A percentile compares a stretch with the other conserved stretches of the same genome.
These are phyloP conservation scores for Falco punctatus DNA, from an alignment of 2,113 vertebrate species.

Conservation along the genomic window DNA sequence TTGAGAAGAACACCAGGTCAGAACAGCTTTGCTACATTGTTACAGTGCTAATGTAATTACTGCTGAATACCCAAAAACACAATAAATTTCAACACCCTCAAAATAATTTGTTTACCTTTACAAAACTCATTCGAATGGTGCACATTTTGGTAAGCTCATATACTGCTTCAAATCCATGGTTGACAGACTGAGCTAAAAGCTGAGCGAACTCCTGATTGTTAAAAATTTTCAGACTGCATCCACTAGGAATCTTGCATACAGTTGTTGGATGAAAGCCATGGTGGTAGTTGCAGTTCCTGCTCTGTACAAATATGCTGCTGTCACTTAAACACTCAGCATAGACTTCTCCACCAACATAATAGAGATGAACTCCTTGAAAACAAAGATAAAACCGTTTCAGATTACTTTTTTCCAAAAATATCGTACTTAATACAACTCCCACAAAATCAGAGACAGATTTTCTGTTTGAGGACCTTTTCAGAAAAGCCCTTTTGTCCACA, in stretches of 20 bases:
- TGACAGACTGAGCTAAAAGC: constrained; percentile 95
- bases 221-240: constrained; percentile 97
- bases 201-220: constrained; percentile 98
- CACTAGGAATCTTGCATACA: constrained; percentile 97
- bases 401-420: neutral
- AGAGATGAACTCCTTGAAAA: constrained; percentile 91
- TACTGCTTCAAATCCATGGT: constrained; percentile 95
- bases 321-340: constrained; percentile 97
- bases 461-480: neutral
- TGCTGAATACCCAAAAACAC: neutral
- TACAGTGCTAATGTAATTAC: neutral
- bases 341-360: constrained; percentile 96
- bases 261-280: constrained; percentile 97
- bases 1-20: neutral
- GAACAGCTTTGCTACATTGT: neutral
- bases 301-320: constrained; percentile 98
- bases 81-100: neutral
- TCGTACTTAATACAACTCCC: neutral
- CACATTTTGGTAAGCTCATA: constrained; percentile 99
- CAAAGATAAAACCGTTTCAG: neutral
- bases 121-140: constrained; percentile 98
- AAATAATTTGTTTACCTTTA: constrained; percentile 83
- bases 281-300: constrained; percentile 97
- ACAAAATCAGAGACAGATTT: neutral
- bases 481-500: neutral